phyloP scores from a whole-genome alignment of 2,888 invertebrate species.

The Drosophila quinaria region DNA sequence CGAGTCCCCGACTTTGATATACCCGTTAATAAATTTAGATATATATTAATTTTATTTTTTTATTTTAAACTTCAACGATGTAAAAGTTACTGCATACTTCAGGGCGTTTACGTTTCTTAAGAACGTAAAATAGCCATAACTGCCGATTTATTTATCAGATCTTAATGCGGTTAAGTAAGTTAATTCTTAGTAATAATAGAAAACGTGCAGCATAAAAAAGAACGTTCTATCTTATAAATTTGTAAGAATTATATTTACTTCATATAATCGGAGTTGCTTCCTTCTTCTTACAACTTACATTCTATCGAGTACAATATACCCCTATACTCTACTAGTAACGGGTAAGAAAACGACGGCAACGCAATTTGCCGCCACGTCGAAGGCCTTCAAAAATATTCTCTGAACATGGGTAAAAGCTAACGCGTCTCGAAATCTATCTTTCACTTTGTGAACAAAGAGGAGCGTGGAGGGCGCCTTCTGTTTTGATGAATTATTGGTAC shows the following conservation, averaged over 20 bases:
- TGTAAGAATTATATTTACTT: neutral
- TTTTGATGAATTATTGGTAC: slow-evolving; percentile 80
- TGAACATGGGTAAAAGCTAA: slow-evolving; percentile 43
- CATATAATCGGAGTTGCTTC: neutral
- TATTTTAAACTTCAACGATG: neutral
- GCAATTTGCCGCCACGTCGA: slow-evolving; percentile 81
- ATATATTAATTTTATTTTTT: neutral
- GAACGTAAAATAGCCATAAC: neutral
- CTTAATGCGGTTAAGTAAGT: neutral
- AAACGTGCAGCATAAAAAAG: neutral
- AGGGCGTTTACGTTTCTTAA: neutral
- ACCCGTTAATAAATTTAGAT: neutral
- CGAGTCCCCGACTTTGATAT: neutral
- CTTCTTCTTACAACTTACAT: neutral
- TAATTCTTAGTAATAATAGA: neutral
- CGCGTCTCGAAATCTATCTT: slow-evolving; percentile 56
- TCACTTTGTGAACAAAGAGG: slow-evolving; percentile 11
- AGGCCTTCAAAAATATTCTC: slow-evolving; percentile 62
- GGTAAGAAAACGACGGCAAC: slow-evolving; percentile 41
- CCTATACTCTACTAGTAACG: neutral
- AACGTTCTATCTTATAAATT: too few species aligned
- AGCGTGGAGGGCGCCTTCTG: slow-evolving; percentile 60
- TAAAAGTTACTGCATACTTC: neutral
- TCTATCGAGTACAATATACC: neutral
- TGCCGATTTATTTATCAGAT: neutral